phyloP scores from a whole-genome alignment of 2,113 vertebrate genomes.

The Pachycephala philippinensis region DNA sequence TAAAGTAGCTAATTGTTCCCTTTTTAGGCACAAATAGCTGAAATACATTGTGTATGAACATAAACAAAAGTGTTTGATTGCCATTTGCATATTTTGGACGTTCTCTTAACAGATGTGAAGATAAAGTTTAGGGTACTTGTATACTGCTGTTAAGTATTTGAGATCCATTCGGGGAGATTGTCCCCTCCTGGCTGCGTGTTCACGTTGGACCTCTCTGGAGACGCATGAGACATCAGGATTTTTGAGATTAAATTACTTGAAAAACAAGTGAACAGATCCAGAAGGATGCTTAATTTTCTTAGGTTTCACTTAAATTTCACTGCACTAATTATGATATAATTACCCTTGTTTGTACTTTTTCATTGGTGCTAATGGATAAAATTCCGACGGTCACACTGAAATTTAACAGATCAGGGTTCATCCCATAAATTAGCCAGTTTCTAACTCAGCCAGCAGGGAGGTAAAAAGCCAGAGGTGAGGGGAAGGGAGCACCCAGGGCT shows the following conservation, averaged over 20 bases:
- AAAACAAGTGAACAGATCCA: background rate
- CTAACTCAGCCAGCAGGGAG: background rate
- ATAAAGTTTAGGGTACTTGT: background rate
- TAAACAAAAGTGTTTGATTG: conserved; percentile 60
- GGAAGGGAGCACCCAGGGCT: background rate
- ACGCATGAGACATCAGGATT: background rate
- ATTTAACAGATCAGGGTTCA: background rate
- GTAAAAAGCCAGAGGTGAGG: background rate
- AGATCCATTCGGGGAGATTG: background rate
- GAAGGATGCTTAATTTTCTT: background rate
- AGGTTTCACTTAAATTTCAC: background rate
- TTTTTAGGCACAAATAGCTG: background rate
- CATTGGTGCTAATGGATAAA: background rate
- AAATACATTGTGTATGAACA: conserved; percentile 18
- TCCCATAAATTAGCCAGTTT: background rate
- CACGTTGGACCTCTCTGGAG: background rate
- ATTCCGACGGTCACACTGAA: background rate
- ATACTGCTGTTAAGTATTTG: background rate
- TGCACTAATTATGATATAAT: background rate
- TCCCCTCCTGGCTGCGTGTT: background rate
- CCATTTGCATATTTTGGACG: conserved; percentile 15
- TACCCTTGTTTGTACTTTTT: background rate
- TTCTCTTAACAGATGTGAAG: conserved; percentile 37
- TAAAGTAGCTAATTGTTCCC: background rate
- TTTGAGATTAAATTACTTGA: background rate